Evolutionary conservation across 2,888 invertebrate genomes (phyloP), one percentile per base, ranked within the genome.

Genomic region (Saturnia japonica): DNA sequence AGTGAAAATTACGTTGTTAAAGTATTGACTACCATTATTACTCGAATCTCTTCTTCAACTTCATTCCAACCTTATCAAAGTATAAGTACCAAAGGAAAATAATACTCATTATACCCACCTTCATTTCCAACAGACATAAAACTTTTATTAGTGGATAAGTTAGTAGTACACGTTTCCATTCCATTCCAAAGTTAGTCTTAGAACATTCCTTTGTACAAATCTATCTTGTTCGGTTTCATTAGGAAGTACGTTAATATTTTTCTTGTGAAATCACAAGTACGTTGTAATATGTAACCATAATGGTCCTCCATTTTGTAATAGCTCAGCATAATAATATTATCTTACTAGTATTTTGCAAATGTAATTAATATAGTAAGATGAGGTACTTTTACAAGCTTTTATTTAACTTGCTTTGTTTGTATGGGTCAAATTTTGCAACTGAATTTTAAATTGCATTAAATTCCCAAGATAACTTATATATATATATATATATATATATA

Each of bases 81-180:
- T 60, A 60, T 60, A 28, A 60, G 40, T 64, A 64, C n/a, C 19
- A n/a, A 64, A 34, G 8, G 40, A 64, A 64, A 64, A 40, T 40
- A 16, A 64, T 64, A n/a, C 40, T 64, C 64, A 16, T 64, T 34
- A 64, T 40, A 40, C 40, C 40, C 40, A 40, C 40, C 40, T 64
- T 64, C 40, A 40, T 64, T 64, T 64, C 64, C 19, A 34, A 64
- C 40, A 64, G 40, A 64, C 40, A 40, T 64, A 64, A 34, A 64
- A 64, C 64, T 64, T 64, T 34, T 64, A 64, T 64, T 40, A 40
- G 40, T 40, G 40, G n/a, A 40, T 64, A 64, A 64, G 34, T n/a
- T 19, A 64, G 40, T 64, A 57, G 25, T 57, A 57, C 1, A 40
- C 64, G 34, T 40, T 40, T 64, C 64, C n/a, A 40, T 64, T 40